Conservation (phyloP, 2,113 vertebrate genomes). For the Syrrhaptes paradoxus region DNA sequence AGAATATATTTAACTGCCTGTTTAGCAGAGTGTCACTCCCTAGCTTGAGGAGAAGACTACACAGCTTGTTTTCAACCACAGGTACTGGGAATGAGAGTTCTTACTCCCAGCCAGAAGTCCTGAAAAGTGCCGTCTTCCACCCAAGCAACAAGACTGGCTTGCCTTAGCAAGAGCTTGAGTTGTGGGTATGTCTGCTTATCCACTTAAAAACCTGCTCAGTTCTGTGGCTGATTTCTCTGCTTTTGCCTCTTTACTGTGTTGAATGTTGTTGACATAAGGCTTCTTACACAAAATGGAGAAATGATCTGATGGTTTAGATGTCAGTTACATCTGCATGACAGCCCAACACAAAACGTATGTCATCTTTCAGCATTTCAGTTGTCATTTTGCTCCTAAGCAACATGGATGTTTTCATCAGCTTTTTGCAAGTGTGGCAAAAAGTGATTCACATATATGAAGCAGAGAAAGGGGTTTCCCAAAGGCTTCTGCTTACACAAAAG, state of each 20-base stretch:
- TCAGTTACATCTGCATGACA: neutral
- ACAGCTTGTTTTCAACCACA: neutral
- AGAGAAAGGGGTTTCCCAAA: constrained; percentile 9
- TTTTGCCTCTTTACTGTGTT: neutral
- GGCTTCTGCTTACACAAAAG: constrained; percentile 8
- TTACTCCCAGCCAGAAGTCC: neutral
- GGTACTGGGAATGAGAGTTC: neutral
- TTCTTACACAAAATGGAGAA: neutral
- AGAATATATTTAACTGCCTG: neutral
- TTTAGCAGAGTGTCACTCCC: neutral
- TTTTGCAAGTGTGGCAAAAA: constrained; percentile 11
- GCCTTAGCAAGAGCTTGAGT: neutral
- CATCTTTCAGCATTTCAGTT: neutral
- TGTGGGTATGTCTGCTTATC: neutral
- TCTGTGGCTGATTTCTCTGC: neutral
- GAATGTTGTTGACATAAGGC: neutral
- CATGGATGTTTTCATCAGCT: neutral
- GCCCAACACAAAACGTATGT: neutral
- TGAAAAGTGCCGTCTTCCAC: neutral
- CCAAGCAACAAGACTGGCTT: neutral
- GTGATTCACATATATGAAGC: neutral
- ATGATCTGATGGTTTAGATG: neutral
- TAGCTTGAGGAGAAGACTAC: neutral
- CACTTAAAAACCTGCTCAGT: neutral
- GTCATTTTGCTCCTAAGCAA: constrained; percentile 18